These are phyloP conservation scores for Rachycentron canadum DNA, from an alignment of 2,797 vertebrate species.

Conservation along the genomic window DNA sequence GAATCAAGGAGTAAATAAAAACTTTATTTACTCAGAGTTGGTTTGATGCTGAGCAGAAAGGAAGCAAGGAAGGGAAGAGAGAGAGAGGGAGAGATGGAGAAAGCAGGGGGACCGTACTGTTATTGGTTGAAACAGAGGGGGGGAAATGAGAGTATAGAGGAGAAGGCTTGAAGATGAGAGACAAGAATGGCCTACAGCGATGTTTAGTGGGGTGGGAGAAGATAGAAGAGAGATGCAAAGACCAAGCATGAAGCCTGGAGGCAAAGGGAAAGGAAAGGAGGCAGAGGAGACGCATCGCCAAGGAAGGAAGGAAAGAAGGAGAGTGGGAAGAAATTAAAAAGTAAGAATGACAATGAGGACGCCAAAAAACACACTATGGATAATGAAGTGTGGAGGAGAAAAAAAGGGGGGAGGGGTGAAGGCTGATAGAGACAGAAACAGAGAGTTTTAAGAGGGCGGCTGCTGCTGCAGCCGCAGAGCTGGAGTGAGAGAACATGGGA, in stretches of 20 bases:
- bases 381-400: neutral
- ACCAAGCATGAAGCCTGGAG: conserved; percentile 45
- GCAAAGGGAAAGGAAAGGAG: conserved; percentile 25
- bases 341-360: conserved; percentile 6
- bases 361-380: neutral
- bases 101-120: neutral
- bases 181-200: conserved; percentile 38
- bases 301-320: conserved; percentile 17
- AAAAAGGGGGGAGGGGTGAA: neutral
- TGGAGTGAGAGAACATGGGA: conserved; percentile 64
- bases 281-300: conserved; percentile 15
- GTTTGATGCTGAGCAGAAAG: conserved; percentile 22
- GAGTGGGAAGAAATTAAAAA: conserved; percentile 27
- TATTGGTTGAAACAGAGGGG: conserved; percentile 3
- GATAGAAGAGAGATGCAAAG: conserved; percentile 34
- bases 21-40: conserved; percentile 1
- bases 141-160: neutral
- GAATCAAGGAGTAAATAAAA: conserved; percentile 39
- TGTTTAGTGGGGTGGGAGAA: conserved; percentile 35
- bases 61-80: conserved; percentile 5
- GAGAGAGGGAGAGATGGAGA: neutral
- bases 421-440: conserved; percentile 24
- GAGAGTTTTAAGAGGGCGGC: conserved; percentile 51
- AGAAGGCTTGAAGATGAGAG: conserved; percentile 27
- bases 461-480: conserved; percentile 54